phyloP scores from a whole-genome alignment of 2,113 vertebrate genomes.

The Chloebia gouldiae region DNA sequence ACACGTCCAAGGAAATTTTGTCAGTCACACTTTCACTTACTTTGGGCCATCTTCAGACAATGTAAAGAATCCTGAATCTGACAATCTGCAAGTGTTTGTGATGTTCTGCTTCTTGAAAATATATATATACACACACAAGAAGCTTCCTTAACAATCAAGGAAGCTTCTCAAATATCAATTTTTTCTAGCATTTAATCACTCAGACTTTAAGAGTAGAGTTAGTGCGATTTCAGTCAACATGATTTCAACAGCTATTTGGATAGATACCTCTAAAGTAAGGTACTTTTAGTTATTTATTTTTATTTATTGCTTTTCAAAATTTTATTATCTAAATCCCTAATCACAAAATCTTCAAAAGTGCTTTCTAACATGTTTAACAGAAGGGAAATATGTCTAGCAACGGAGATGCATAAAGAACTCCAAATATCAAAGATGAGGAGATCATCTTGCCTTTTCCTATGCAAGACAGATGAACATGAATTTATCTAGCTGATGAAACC shows the following conservation, averaged over 20 bases:
- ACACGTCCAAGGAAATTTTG: background rate
- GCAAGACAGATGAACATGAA: background rate
- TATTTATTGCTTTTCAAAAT: background rate
- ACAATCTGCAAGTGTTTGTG: background rate
- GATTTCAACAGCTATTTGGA: background rate
- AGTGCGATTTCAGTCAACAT: background rate
- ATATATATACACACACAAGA: background rate
- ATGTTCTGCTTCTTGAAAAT: background rate
- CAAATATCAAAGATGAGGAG: background rate
- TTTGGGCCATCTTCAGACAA: background rate
- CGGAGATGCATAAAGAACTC: background rate
- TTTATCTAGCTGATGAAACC: background rate
- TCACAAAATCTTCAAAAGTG: background rate
- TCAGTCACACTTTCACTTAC: background rate
- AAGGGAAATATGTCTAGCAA: background rate
- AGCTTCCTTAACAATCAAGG: background rate
- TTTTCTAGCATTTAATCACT: background rate
- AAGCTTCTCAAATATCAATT: background rate
- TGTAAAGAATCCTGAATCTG: background rate
- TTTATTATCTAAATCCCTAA: background rate
- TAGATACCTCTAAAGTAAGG: background rate
- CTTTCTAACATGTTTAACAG: background rate
- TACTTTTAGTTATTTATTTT: background rate
- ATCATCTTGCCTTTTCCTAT: background rate
- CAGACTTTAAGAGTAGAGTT: background rate